Base-by-base conservation (phyloP, 2,113 vertebrate species). In the Bolborhynchus lineola region DNA sequence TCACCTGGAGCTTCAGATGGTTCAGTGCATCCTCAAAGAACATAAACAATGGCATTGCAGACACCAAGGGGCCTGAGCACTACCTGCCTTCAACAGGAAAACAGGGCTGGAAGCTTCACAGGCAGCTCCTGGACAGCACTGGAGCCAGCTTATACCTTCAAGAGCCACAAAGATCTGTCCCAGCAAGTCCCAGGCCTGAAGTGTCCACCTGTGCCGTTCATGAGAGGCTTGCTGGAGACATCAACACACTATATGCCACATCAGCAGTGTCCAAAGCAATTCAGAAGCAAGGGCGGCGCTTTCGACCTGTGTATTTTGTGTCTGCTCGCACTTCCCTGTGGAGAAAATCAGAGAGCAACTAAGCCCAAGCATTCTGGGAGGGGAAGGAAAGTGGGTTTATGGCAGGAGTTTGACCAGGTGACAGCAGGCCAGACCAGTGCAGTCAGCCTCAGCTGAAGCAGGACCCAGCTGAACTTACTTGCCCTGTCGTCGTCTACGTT, bases 291-390 rank as follows among this genome's bases (percentile, higher is more conserved):
- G 99, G 98, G 95, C 97, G 99, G 69, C 99, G 98, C 87, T 99
- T 99, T 31, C 99, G 98, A 33, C 98, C 99, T 0, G 99, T 99
- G 97, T 99, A 99, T 90, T 98, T 99, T 0, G 99, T 99, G 95
- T 99, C 99, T 1, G 98, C 97, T 55, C 99, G 98, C 88, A 99
- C 99, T 2, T 98, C 98, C 98, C 99, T 99, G 98, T 12, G 90
- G 90, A 74, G 69, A 53, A 95, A 55, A 72, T 50, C 21, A 46
- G 26, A 42, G 2, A 44, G 29, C 63, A 55, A 7, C 67, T 31
- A 8, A 91, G 72, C 52, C 44, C 11, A 20, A 33, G 33, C 46
- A 7, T 12, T 10, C 33, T 4, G 39, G 70, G 23, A 85, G 46
- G 57, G 63, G 14, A 42, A 57, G 50, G 37, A 35, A 29, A 72